A percentile compares a stretch with the other conserved stretches of the same genome.
These are phyloP conservation scores for Drosophila subsilvestris DNA, from an alignment of 2,888 invertebrate genomes.

Conservation along the genomic window DNA sequence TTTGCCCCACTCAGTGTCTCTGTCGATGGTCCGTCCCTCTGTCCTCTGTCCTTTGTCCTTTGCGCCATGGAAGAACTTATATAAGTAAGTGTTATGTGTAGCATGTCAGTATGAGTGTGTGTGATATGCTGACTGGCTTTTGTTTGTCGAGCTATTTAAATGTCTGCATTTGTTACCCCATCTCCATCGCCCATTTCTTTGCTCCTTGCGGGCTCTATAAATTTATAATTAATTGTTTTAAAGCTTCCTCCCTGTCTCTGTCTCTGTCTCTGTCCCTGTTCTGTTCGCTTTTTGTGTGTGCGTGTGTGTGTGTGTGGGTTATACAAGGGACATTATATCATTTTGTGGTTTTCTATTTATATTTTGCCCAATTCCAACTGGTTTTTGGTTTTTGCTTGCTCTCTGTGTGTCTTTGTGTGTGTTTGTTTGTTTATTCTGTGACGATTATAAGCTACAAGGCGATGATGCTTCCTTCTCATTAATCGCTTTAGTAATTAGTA, in stretches of 20 bases:
- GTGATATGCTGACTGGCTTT: constrained; percentile 25
- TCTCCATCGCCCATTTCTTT: background rate
- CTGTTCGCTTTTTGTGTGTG: constrained; percentile 32
- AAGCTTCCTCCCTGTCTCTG: constrained; percentile 44
- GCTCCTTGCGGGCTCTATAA: constrained; percentile 40
- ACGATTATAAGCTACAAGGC: constrained; percentile 20
- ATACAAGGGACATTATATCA: constrained; percentile 52
- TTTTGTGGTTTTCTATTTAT: constrained; percentile 63
- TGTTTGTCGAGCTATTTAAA: constrained; percentile 70
- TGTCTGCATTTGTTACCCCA: constrained; percentile 54
- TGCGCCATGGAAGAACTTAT: constrained; percentile 1
- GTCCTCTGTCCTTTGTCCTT: too few relatives aligned
- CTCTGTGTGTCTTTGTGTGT: background rate
- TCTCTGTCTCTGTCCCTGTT: constrained; percentile 3
- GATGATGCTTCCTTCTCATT: constrained; percentile 14
- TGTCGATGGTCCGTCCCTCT: constrained; percentile 44
- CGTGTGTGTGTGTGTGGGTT: constrained; percentile 14
- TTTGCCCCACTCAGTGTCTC: background rate
- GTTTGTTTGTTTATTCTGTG: constrained; percentile 18
- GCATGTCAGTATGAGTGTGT: constrained; percentile 1
- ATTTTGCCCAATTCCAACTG: constrained; percentile 23
- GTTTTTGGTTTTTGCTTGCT: constrained; percentile 16
- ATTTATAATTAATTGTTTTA: constrained; percentile 77
- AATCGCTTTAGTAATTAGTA: constrained; percentile 46
- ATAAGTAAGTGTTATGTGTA: constrained; percentile 5